These are phyloP conservation scores for Camponotus floridanus DNA, from an alignment of 1,140 invertebrate species.

Conservation along the genomic window DNA sequence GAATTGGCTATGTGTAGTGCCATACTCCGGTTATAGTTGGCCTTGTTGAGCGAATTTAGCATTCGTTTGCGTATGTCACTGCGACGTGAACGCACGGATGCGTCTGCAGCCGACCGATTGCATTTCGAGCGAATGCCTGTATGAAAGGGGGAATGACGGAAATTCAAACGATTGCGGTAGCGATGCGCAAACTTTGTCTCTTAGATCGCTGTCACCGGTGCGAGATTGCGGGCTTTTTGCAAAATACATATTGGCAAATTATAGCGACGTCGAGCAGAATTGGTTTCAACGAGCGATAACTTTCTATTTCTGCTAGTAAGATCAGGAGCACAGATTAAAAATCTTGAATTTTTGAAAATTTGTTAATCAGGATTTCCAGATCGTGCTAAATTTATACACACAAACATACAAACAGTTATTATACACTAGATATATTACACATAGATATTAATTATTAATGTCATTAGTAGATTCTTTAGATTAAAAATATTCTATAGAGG, in stretches of 20 bases:
- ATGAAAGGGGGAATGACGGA: background rate
- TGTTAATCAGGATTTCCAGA: background rate
- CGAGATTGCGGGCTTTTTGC: slow-evolving; percentile 1
- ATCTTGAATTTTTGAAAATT: background rate
- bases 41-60: slow-evolving; percentile 11
- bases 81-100: slow-evolving; percentile 30
- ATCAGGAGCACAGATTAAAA: background rate
- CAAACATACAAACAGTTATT: background rate
- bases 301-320: background rate
- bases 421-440: background rate
- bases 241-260: background rate
- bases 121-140: slow-evolving; percentile 6
- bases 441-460: background rate
- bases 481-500: background rate
- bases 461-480: background rate
- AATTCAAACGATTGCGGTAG: slow-evolving; percentile 13
- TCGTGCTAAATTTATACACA: background rate
- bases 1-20: background rate
- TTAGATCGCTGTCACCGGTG: background rate
- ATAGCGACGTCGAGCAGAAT: background rate
- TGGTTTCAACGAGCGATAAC: background rate
- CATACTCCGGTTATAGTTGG: background rate
- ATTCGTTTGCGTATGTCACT: slow-evolving; percentile 20
- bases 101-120: slow-evolving; percentile 20
- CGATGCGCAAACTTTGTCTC: slow-evolving; percentile 14